These are phyloP conservation scores for Hippoglossus hippoglossus DNA, from an alignment of 2,797 vertebrate species.

Conservation along the genomic window DNA sequence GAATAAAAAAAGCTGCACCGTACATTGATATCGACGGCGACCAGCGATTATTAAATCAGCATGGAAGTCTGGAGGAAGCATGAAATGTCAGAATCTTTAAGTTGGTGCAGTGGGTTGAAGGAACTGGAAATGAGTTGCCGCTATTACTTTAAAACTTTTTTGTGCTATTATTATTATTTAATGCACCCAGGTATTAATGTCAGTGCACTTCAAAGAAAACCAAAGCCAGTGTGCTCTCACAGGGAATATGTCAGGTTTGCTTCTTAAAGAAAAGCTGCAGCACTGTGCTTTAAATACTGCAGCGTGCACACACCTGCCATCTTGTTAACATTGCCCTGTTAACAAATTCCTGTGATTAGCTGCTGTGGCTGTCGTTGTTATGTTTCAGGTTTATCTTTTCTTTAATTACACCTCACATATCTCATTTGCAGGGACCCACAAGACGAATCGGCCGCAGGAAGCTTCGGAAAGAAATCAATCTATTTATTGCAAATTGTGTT, in stretches of 20 bases:
- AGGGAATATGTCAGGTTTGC: not conserved
- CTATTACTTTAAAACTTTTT: not conserved
- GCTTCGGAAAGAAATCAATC: no score
- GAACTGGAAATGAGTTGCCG: not conserved
- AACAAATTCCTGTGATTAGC: slow-evolving; percentile 21
- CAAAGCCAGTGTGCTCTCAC: not conserved
- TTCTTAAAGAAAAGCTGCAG: not conserved
- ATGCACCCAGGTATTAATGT: not conserved
- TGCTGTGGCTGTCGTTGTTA: slow-evolving; percentile 2
- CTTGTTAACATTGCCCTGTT: slow-evolving; percentile 4
- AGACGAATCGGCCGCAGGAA: slow-evolving; percentile 20
- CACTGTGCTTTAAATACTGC: slow-evolving; percentile 9
- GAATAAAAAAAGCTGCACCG: not conserved
- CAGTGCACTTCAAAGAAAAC: not conserved
- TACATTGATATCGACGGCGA: no score
- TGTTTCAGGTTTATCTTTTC: slow-evolving; percentile 26
- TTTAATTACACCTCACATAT: slow-evolving; percentile 33
- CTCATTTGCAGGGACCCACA: slow-evolving; percentile 17
- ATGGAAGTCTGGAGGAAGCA: no score
- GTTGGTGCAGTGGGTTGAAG: not conserved
- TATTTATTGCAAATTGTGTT: no score
- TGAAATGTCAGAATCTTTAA: no score
- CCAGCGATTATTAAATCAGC: no score
- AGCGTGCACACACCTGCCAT: not conserved
- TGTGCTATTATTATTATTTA: not conserved